Evolutionary conservation across 2,888 invertebrate genomes (phyloP), one percentile per base, ranked within the genome.

Genomic region (Philhelius pedissequus): DNA sequence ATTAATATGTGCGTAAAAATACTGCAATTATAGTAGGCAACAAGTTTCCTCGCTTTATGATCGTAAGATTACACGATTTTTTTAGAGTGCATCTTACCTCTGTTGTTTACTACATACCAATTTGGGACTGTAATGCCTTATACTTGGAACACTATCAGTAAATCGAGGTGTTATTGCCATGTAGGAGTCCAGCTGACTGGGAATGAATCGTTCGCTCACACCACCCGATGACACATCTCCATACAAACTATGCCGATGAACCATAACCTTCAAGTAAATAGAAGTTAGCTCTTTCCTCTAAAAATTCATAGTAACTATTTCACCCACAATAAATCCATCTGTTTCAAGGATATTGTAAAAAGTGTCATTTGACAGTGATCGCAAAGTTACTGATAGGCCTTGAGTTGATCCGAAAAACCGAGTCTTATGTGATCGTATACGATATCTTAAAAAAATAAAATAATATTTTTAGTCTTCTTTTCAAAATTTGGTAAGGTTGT

Each of bases 331-430:
- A 88, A 94, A 93, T 1, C 95, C 95, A 1, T 88, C 86, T 4
- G 91, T 88, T 18, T 91, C 89, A n/a, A 91, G 88, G 0, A 93
- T 82, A 0, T 92, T 91, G 84, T 93, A 94, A 27, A 92, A 93
- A 86, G 94, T 93, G 89, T 95, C 95, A 0, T 93, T 91, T 0
- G 92, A 56, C 78, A 92, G 88, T 0, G 93, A 92, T 58, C 94
- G 93, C 5, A 94, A 60, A 0, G 93, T 86, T 0, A 95, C 88
- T 1, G 89, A 89, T 2, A 95, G 89, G 0, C 95, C 95, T 66
- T 88, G 45, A 0, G 87, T 43, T 0, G 93, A 93, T 0, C 89
- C 90, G 71, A 86, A 89, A 22, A 87, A 87, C 13, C 87, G 87
- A 40, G 87, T 78, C 3, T 86, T 58, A 35, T 68, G 6, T 69